Evolutionary conservation across 2,797 vertebrate genomes (phyloP).

Genomic region (Platyrinchus mystaceus): DNA sequence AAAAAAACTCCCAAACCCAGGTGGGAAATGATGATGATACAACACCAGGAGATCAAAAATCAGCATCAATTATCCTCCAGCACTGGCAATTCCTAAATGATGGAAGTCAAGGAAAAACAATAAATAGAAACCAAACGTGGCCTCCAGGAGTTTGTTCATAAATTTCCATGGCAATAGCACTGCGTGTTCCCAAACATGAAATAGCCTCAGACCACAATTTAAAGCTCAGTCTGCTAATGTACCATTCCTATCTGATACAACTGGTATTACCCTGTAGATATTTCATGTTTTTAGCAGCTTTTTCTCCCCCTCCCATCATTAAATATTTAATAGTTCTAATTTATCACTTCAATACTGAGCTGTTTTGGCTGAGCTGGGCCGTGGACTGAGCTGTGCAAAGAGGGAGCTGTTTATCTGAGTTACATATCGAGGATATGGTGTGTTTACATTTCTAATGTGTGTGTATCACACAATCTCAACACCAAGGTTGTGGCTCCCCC

Average conservation of each 20-base stretch:
- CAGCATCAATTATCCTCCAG: conserved; percentile 17
- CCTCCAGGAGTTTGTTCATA: conserved; percentile 27
- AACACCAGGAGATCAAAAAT: background rate
- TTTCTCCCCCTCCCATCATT: background rate
- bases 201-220: conserved; percentile 12
- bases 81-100: conserved; percentile 16
- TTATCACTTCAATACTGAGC: conserved; percentile 57
- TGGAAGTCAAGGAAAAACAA: conserved; percentile 56
- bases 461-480: fast-evolving
- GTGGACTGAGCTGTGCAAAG: background rate
- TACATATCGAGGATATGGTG: fast-evolving
- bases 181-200: background rate
- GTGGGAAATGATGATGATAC: background rate
- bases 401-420: background rate
- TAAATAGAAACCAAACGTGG: conserved; percentile 40
- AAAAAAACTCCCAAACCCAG: fast-evolving
- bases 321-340: conserved; percentile 66
- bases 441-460: background rate
- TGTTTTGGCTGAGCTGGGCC: background rate
- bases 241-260: conserved; percentile 11
- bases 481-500: background rate
- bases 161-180: conserved; percentile 49
- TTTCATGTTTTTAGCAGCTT: conserved; percentile 50
- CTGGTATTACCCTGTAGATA: conserved; percentile 36
- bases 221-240: conserved; percentile 34